Evolutionary conservation across 2,888 invertebrate genomes (phyloP).

Genomic region (Xylota segnis): DNA sequence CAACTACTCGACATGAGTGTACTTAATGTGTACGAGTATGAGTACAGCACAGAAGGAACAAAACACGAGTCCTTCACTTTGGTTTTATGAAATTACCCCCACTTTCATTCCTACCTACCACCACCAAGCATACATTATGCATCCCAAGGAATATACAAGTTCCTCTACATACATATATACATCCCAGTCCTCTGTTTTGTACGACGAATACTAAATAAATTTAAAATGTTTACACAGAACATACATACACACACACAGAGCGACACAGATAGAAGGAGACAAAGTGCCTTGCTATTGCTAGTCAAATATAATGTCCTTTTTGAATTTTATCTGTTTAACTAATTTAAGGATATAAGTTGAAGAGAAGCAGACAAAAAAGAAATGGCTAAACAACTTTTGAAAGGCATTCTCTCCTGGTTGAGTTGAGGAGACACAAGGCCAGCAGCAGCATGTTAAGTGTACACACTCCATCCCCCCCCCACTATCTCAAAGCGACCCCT

Average conservation of each 20-base stretch:
- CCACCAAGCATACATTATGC: conserved; percentile 57
- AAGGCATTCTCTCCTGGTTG: conserved; percentile 12
- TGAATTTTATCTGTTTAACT: conserved; percentile 72
- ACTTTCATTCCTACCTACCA: not conserved
- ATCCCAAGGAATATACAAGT: conserved; percentile 41
- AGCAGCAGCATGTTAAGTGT: conserved; percentile 35
- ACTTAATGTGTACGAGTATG: conserved; percentile 46
- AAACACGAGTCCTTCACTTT: conserved; percentile 69
- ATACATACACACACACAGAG: conserved; percentile 28
- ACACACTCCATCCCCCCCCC: not conserved
- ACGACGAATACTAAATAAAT: conserved; percentile 69
- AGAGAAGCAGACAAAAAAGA: conserved; percentile 32
- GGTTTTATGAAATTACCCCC: conserved; percentile 63
- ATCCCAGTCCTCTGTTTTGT: conserved; percentile 11
- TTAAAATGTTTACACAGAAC: conserved; percentile 69
- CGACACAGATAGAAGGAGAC: not conserved
- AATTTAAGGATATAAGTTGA: conserved; percentile 67
- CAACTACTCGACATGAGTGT: conserved; percentile 64
- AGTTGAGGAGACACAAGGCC: conserved; percentile 28
- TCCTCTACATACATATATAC: conserved; percentile 25
- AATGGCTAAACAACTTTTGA: conserved; percentile 7
- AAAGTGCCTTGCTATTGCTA: conserved; percentile 54
- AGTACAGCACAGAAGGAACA: conserved; percentile 46
- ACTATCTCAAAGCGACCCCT: not conserved
- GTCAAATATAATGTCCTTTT: conserved; percentile 73